Percentiles rank a stretch among this genome's conserved stretches.
These are phyloP conservation scores for Pipra filicauda DNA, from an alignment of 2,113 vertebrate species.

Conservation along the genomic window DNA sequence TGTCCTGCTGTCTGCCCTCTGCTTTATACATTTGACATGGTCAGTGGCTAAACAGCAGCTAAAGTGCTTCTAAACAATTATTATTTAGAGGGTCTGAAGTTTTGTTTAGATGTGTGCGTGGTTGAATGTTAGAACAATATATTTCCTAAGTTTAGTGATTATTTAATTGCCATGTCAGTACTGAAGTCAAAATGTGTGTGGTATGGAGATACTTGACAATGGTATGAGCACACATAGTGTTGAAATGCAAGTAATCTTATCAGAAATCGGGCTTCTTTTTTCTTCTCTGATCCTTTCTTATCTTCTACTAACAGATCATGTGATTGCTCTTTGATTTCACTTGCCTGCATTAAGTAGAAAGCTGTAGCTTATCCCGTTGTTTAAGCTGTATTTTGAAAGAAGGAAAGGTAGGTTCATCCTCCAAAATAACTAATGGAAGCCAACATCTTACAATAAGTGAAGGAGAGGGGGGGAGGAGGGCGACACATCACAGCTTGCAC, in stretches of 20 bases:
- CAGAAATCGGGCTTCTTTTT: background rate
- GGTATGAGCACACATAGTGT: background rate
- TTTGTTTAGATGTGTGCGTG: background rate
- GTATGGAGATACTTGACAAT: background rate
- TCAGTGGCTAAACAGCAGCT: background rate
- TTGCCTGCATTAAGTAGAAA: background rate
- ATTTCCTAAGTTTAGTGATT: background rate
- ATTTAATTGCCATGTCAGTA: background rate
- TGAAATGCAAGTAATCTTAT: background rate
- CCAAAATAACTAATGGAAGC: background rate
- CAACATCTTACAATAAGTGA: background rate
- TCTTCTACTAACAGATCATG: background rate
- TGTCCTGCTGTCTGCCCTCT: background rate
- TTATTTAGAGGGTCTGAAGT: background rate
- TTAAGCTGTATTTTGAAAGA: background rate
- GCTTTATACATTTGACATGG: background rate
- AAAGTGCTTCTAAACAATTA: background rate
- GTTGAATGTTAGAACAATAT: background rate
- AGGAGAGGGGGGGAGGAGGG: background rate
- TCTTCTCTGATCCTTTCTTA: background rate
- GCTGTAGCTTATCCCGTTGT: background rate
- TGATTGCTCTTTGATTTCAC: background rate
- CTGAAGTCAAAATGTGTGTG: background rate
- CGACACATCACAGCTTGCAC: background rate
- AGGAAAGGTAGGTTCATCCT: background rate